Conservation (phyloP, 2,888 invertebrate genomes). For the Eristalis pertinax region DNA sequence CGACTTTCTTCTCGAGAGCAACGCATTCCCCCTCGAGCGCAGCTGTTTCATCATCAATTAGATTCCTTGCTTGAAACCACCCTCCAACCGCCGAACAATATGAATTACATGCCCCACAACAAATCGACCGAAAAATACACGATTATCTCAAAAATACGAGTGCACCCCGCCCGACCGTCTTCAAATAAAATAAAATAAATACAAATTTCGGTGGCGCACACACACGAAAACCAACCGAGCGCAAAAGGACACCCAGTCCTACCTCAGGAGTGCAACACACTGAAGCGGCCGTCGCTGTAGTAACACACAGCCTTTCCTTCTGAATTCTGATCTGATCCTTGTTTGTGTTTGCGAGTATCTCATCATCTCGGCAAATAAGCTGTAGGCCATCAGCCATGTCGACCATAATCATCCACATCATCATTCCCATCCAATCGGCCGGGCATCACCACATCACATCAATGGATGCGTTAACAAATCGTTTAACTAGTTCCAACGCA, state of each 20-base stretch:
- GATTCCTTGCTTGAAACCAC: conserved; percentile 39
- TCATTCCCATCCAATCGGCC: conserved; percentile 20
- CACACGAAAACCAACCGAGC: conserved; percentile 46
- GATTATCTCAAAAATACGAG: conserved; percentile 57
- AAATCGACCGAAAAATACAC: conserved; percentile 67
- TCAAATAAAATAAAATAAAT: conserved; percentile 60
- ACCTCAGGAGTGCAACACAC: conserved; percentile 37
- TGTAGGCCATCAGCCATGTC: conserved; percentile 58
- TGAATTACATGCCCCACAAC: conserved; percentile 50
- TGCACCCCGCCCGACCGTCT: conserved; percentile 26
- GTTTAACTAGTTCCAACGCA: conserved; percentile 65
- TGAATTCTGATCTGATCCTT: conserved; percentile 49
- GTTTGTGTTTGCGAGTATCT: conserved; percentile 43
- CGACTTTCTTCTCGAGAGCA: conserved; percentile 16
- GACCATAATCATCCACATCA: conserved; percentile 50
- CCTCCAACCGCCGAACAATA: conserved; percentile 54
- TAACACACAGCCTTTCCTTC: conserved; percentile 9
- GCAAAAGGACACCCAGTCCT: conserved; percentile 45
- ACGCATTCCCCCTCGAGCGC: conserved; percentile 24
- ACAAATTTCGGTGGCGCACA: conserved; percentile 42
- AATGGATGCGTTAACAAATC: conserved; percentile 68
- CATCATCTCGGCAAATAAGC: conserved; percentile 68
- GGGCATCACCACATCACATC: conserved; percentile 57
- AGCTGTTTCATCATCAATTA: conserved; percentile 43
- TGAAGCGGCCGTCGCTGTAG: conserved; percentile 38